These are phyloP conservation scores for Tupaia chinensis DNA, from an alignment of 2,113 vertebrate species.

Conservation along the genomic window DNA sequence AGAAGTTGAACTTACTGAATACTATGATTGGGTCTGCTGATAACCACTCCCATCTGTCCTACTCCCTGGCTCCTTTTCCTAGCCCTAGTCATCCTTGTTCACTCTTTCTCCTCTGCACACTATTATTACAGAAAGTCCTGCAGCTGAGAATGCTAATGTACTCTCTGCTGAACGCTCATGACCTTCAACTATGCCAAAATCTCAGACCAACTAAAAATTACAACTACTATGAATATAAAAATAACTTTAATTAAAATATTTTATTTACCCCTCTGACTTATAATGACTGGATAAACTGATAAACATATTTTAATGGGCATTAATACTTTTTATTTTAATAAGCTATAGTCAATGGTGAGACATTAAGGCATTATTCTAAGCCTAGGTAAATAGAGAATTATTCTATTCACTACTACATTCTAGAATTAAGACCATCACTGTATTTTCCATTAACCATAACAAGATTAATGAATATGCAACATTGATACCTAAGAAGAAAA, in stretches of 20 bases:
- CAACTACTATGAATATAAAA: not conserved
- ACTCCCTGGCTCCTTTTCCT: not conserved
- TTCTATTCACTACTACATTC: not conserved
- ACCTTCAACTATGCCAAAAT: not conserved
- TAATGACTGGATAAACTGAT: not conserved
- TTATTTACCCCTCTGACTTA: constrained; percentile 9
- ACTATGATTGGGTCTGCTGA: not conserved
- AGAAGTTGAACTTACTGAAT: not conserved
- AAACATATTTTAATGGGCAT: not conserved
- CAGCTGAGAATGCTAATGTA: not conserved
- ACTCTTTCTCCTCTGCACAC: not conserved
- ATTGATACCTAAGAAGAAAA: constrained; percentile 27
- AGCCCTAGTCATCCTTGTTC: not conserved
- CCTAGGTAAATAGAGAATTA: not conserved
- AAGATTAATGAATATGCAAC: not conserved
- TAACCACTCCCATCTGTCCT: not conserved
- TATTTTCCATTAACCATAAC: constrained; percentile 13
- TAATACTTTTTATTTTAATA: constrained; percentile 51
- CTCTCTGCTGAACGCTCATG: not conserved
- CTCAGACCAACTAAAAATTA: not conserved
- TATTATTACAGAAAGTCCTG: not conserved
- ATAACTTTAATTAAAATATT: not conserved
- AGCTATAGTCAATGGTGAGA: not conserved
- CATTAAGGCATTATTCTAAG: not conserved
- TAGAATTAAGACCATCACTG: constrained; percentile 13